Percentiles rank a stretch among this genome's conserved stretches.
phyloP scores from a whole-genome alignment of 2,888 invertebrate species.

The Serrognathus titanus region DNA sequence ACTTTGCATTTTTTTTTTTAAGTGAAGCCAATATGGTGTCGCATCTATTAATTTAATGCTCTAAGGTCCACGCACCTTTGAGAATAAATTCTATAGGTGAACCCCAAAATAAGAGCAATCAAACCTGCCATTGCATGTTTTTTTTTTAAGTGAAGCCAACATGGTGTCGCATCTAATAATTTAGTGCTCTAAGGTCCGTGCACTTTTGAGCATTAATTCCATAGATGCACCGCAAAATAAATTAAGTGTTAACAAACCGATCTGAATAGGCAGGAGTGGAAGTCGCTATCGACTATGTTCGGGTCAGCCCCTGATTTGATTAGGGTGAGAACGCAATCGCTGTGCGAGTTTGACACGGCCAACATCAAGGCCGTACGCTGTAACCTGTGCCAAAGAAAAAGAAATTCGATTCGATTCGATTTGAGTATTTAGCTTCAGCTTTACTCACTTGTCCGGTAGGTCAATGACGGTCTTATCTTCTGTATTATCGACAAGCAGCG shows the following conservation, averaged over 20 bases:
- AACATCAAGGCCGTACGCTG: slow-evolving; percentile 58
- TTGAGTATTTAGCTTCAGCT: too few species aligned
- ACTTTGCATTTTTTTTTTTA: too few species aligned
- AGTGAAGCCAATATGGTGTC: too few species aligned
- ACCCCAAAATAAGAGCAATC: not conserved
- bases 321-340: slow-evolving; percentile 54
- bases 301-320: slow-evolving; percentile 56
- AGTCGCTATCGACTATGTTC: slow-evolving; percentile 55
- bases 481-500: slow-evolving; percentile 51
- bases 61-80: too few species aligned
- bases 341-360: slow-evolving; percentile 56
- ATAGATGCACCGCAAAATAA: not conserved
- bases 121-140: too few species aligned
- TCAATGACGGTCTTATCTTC: slow-evolving; percentile 50
- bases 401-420: too few species aligned
- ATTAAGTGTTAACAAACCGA: slow-evolving; percentile 49
- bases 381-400: slow-evolving; percentile 35
- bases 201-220: too few species aligned
- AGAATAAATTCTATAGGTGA: too few species aligned
- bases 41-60: too few species aligned
- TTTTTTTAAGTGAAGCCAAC: too few species aligned
- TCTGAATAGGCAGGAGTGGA: slow-evolving; percentile 58
- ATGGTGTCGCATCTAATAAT: too few species aligned
- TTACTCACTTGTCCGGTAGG: slow-evolving; percentile 45
- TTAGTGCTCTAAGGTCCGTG: too few species aligned